Evolutionary conservation across 2,113 vertebrate genomes (phyloP).

Genomic region (Onychorhynchus coronatus): DNA sequence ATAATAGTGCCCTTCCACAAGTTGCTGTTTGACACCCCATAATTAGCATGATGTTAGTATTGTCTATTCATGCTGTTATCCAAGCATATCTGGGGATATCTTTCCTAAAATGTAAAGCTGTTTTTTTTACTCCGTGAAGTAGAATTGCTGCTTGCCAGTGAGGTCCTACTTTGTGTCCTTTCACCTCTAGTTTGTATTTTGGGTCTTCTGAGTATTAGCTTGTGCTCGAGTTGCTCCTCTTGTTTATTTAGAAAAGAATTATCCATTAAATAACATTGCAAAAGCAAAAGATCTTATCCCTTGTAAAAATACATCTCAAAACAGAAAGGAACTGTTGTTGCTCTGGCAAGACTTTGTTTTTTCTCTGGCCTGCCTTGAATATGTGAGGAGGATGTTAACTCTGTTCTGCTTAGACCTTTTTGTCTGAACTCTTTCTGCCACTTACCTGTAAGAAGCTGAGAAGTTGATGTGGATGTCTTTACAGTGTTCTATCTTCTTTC

Average conservation of each 20-base stretch:
- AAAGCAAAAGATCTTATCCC: not conserved
- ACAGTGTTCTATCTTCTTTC: not conserved
- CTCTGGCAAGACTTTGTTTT: not conserved
- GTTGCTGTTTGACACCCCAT: not conserved
- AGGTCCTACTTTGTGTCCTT: not conserved
- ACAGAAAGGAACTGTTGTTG: not conserved
- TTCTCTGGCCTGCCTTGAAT: not conserved
- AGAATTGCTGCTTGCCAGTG: not conserved
- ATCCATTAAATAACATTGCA: not conserved
- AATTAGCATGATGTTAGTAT: not conserved
- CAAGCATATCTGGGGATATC: not conserved
- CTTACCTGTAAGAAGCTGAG: not conserved
- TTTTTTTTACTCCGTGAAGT: not conserved
- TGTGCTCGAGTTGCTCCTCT: not conserved
- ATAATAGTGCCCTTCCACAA: not conserved
- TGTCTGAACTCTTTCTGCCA: not conserved
- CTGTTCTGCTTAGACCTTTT: fast-evolving
- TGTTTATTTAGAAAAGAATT: not conserved
- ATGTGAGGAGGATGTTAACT: not conserved
- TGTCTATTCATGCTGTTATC: not conserved
- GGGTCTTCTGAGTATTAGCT: not conserved
- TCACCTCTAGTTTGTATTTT: not conserved
- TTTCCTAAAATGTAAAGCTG: not conserved
- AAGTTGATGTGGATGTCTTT: not conserved
- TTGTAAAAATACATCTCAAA: not conserved